phyloP scores from a whole-genome alignment of 1,140 invertebrate genomes.

The Mamestra configurata region DNA sequence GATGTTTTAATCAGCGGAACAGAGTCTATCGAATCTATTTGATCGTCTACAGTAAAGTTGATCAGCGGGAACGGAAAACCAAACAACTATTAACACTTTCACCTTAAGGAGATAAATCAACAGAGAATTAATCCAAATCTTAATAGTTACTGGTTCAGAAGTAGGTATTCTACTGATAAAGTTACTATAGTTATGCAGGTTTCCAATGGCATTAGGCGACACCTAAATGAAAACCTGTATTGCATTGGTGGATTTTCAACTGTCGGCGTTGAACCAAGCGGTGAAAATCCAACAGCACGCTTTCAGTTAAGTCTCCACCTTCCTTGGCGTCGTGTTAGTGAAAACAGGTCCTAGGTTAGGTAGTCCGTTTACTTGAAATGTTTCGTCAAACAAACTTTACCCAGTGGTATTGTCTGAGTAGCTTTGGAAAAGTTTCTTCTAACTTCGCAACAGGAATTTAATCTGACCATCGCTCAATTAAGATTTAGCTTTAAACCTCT shows the following conservation, averaged over 20 bases:
- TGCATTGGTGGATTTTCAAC: no score
- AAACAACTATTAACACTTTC: conserved; percentile 25
- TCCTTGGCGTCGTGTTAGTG: background rate
- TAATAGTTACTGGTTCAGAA: conserved; percentile 21
- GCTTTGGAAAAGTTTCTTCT: conserved; percentile 10
- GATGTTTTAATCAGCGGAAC: background rate
- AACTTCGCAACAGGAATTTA: conserved; percentile 24
- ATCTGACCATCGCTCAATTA: conserved; percentile 29
- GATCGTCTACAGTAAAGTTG: background rate
- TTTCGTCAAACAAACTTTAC: conserved; percentile 18
- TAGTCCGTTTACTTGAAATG: conserved; percentile 16
- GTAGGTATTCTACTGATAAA: no score
- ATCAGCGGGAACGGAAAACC: background rate
- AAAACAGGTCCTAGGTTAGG: background rate
- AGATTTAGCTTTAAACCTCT: background rate
- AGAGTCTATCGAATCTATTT: background rate
- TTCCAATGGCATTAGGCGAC: no score
- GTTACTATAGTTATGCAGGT: no score
- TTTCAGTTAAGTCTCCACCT: no score
- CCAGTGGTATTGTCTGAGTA: conserved; percentile 7
- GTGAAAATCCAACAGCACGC: no score
- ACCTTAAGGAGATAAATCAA: conserved; percentile 27
- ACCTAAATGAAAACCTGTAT: no score
- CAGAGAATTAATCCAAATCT: conserved; percentile 15
- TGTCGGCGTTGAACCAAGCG: no score